Percentiles rank a stretch among this genome's conserved stretches.
These are phyloP conservation scores for Heterotis niloticus DNA, from an alignment of 2,113 vertebrate genomes.

Conservation along the genomic window DNA sequence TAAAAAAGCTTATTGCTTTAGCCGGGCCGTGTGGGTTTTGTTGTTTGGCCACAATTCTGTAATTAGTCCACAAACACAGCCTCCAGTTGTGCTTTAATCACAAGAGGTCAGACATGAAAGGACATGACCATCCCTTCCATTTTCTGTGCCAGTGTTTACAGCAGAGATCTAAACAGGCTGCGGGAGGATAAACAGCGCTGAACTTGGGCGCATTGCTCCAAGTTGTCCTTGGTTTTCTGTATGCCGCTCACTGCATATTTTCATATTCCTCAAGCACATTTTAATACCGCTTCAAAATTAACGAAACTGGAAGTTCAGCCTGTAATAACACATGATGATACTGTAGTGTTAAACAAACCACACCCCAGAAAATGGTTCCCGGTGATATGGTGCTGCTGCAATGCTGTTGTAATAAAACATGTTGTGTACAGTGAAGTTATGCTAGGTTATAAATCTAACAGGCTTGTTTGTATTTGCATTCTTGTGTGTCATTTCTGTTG, in stretches of 20 bases:
- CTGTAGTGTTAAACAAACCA: conserved; percentile 12
- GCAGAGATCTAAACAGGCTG: conserved; percentile 58
- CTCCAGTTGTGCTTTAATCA: conserved; percentile 57
- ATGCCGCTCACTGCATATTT: conserved; percentile 40
- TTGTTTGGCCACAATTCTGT: conserved; percentile 50
- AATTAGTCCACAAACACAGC: conserved; percentile 53
- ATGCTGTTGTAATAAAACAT: background rate
- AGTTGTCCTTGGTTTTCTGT: conserved; percentile 41
- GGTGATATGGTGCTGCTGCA: background rate
- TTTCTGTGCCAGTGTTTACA: conserved; percentile 61
- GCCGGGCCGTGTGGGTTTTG: conserved; percentile 44
- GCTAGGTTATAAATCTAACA: background rate
- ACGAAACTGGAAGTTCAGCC: conserved; percentile 26
- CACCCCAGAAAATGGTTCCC: background rate
- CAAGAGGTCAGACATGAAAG: conserved; percentile 52
- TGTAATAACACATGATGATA: conserved; percentile 21
- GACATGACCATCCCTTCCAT: conserved; percentile 53
- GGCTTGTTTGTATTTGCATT: background rate
- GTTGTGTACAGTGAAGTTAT: background rate
- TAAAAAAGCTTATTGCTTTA: conserved; percentile 33
- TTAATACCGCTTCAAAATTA: too few species aligned
- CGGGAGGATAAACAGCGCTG: conserved; percentile 58
- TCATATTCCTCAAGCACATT: conserved; percentile 25
- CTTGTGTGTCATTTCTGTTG: background rate
- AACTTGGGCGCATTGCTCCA: conserved; percentile 45